Evolutionary conservation across 2,113 vertebrate species (phyloP), one percentile per base, ranked within the genome.

Genomic region (Salvelinus namaycush): DNA sequence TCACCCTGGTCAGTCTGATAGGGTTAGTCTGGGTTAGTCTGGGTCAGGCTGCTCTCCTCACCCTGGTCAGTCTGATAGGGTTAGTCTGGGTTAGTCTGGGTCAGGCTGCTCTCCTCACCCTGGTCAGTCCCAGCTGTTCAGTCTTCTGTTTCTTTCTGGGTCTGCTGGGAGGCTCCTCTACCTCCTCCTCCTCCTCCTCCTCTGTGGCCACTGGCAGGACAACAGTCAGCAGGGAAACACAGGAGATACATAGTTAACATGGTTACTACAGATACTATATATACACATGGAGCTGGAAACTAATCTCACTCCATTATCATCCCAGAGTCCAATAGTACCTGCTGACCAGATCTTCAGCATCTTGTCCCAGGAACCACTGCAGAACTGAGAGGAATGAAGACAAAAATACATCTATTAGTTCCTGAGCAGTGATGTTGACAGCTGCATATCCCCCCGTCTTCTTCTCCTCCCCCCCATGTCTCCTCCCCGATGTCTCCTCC

Each of bases 301-400:
- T 4, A 14, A 51, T 51, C 49, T 14, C 14, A 51, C 49, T 11
- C 49, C 49, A 51, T 14, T 14, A 51, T 14, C 9, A 51, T 14
- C 14, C 11, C 3, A 31, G 29, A 31, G 29, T 31, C 29, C 29
- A 31, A 31, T 31, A 31, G 29, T 31, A 31, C 29, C 29, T 94
- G 98, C 94, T 82, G 97, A 99, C 98, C 98, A 99, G 77, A 99
- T 95, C 92, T 99, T 99, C 75, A 99, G 89, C 98, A 99, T 99
- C 89, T 96, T 99, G 91, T 99, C 98, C 98, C 98, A 99, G 31
- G 98, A 99, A 68, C 97, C 98, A 82, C 97, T 99, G 95, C 97
- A 99, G 91, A 99, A 98, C 98, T 99, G 83, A 78, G 64, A 0
- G 8, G 64, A 80, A 66, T 85, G 29, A 87, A 78, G 77, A 82